phyloP scores from a whole-genome alignment of 1,140 invertebrate genomes.

The Zaprionus ghesquierei region DNA sequence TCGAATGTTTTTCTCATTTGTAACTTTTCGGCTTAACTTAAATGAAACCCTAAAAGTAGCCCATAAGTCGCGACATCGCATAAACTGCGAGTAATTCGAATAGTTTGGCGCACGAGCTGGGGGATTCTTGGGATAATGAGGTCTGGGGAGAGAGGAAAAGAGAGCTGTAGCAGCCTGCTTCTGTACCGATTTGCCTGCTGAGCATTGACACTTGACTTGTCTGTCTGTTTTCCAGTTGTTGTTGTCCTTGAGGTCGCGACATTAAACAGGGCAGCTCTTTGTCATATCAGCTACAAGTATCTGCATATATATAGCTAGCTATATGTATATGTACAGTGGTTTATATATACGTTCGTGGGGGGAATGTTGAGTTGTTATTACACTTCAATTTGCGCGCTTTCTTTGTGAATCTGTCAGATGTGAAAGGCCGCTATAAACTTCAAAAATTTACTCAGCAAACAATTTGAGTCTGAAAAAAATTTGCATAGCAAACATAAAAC shows the following conservation, averaged over 20 bases:
- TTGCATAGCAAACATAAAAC: neutral
- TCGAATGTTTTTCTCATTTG: neutral
- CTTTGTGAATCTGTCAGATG: neutral
- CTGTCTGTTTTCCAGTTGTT: slow-evolving; percentile 32
- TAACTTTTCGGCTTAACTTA: slow-evolving; percentile 19
- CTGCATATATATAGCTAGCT: neutral
- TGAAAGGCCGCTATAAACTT: neutral
- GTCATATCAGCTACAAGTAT: slow-evolving; percentile 12
- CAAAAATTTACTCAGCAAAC: neutral
- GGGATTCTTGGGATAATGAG: slow-evolving; percentile 12
- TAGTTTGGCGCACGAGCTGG: slow-evolving; percentile 1
- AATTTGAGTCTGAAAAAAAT: neutral
- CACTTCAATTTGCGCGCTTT: neutral
- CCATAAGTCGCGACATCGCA: slow-evolving; percentile 74
- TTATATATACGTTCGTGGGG: neutral
- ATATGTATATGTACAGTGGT: neutral
- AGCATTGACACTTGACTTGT: slow-evolving; percentile 57
- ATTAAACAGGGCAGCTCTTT: slow-evolving; percentile 21
- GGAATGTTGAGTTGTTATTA: neutral
- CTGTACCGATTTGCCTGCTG: too few relatives aligned
- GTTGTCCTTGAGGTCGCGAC: slow-evolving; percentile 33
- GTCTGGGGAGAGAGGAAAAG: too few relatives aligned
- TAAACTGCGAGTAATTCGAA: slow-evolving; percentile 46
- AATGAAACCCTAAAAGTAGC: slow-evolving; percentile 71
- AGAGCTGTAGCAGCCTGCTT: too few relatives aligned